Base-by-base conservation (phyloP, 37 sponge, comb jelly and placozoan genomes). In the Lycopodina hypogea region DNA sequence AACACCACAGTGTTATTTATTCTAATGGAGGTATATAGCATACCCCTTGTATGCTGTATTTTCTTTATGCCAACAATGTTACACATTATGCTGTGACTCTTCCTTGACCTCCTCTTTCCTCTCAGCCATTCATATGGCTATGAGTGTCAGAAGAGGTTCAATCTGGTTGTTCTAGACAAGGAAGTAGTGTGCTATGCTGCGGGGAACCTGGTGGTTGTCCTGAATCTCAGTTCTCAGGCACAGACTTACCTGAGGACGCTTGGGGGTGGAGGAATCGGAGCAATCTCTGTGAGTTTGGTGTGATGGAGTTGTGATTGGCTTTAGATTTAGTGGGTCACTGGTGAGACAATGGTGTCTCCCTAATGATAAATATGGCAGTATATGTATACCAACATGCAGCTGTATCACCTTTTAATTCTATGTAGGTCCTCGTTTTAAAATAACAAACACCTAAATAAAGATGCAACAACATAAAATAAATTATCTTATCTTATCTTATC, bases 51-150 rank as follows among this genome's bases (percentile, higher is more conserved):
- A n/a, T n/a, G n/a, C n/a, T n/a, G n/a, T n/a, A n/a, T n/a, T n/a
- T n/a, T n/a, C n/a, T n/a, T n/a, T n/a, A n/a, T n/a, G n/a, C n/a
- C n/a, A n/a, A n/a, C n/a, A n/a, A n/a, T n/a, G n/a, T n/a, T n/a
- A n/a, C n/a, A n/a, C n/a, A n/a, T n/a, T n/a, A n/a, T n/a, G n/a
- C n/a, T n/a, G n/a, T n/a, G n/a, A n/a, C n/a, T n/a, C 34, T 35
- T 58, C 56, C 29, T 42, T 23, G 17, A 52, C 22, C 26, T n/a
- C 37, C 38, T 26, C 37, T 30, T 37, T 58, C 33, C 38, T 33
- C 51, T 36, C 40, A 89, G 93, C 58, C 94, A 95, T 67, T 95
- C 96, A 28, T 98, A 93, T 82, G 99, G 99, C 28, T 98, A 91
- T 66, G 99, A 98, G 75, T 95, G 92, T 71, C 88, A 88, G 81